Conservation (phyloP, 2,888 invertebrate genomes). For the Lasius fuliginosus region DNA sequence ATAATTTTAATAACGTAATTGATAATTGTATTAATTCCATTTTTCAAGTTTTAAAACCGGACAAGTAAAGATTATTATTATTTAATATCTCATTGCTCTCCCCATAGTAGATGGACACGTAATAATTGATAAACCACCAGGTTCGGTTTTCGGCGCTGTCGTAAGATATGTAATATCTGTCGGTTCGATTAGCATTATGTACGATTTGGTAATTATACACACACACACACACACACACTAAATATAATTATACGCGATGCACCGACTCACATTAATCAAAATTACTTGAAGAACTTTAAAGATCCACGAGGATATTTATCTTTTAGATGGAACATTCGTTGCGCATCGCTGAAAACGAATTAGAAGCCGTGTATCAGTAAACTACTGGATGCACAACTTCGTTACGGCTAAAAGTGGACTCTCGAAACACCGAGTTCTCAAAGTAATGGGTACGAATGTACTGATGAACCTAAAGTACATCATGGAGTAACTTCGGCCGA, state of each 20-base stretch:
- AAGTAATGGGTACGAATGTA: slow-evolving; percentile 24
- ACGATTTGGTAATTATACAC: not conserved
- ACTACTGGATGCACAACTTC: slow-evolving; percentile 35
- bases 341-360: not conserved
- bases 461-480: not conserved
- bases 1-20: no score
- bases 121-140: not conserved
- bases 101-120: not conserved
- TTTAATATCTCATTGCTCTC: not conserved
- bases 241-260: not conserved
- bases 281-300: not conserved
- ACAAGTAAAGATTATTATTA: not conserved
- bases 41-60: not conserved
- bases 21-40: not conserved
- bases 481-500: slow-evolving; percentile 19
- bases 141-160: not conserved
- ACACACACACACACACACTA: not conserved
- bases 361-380: slow-evolving; percentile 16
- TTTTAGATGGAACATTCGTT: not conserved
- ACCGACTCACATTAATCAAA: not conserved
- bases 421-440: slow-evolving; percentile 22
- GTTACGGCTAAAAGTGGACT: slow-evolving; percentile 35
- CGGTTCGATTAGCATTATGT: not conserved
- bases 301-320: slow-evolving; percentile 2
- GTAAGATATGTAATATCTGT: not conserved